phyloP scores from a whole-genome alignment of 2,888 invertebrate genomes.

The Patella pellucida region DNA sequence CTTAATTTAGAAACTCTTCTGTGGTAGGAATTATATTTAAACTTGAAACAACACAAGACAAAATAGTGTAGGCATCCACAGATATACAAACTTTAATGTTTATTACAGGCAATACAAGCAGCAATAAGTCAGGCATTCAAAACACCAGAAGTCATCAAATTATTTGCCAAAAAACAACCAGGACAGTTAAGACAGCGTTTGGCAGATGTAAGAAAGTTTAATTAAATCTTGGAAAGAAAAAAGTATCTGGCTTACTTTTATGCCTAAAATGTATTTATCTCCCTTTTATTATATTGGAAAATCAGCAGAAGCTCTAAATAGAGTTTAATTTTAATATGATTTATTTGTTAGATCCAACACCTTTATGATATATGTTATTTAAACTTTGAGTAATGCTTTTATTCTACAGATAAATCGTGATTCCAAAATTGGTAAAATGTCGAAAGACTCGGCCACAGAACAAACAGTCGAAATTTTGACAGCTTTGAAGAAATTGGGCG shows the following conservation, averaged over 20 bases:
- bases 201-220: slow-evolving; percentile 72
- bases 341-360: neutral
- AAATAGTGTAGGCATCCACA: too few species aligned
- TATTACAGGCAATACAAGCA: slow-evolving; percentile 79
- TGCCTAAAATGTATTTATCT: too few species aligned
- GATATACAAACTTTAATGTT: neutral
- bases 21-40: too few species aligned
- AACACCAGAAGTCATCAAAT: slow-evolving; percentile 81
- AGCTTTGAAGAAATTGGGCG: slow-evolving; percentile 73
- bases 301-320: neutral
- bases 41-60: too few species aligned
- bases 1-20: too few species aligned
- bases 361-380: too few species aligned
- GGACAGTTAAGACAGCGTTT: slow-evolving; percentile 77
- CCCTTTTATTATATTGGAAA: neutral
- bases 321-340: neutral
- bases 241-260: too few species aligned
- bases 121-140: slow-evolving; percentile 82
- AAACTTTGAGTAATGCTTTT: too few species aligned
- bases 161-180: slow-evolving; percentile 82
- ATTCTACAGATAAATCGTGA: slow-evolving; percentile 74
- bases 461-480: slow-evolving; percentile 75
- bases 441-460: slow-evolving; percentile 72
- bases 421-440: slow-evolving; percentile 77
- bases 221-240: neutral